Evolutionary conservation across 2,888 invertebrate genomes (phyloP).

Genomic region (Epistrophe eligans): DNA sequence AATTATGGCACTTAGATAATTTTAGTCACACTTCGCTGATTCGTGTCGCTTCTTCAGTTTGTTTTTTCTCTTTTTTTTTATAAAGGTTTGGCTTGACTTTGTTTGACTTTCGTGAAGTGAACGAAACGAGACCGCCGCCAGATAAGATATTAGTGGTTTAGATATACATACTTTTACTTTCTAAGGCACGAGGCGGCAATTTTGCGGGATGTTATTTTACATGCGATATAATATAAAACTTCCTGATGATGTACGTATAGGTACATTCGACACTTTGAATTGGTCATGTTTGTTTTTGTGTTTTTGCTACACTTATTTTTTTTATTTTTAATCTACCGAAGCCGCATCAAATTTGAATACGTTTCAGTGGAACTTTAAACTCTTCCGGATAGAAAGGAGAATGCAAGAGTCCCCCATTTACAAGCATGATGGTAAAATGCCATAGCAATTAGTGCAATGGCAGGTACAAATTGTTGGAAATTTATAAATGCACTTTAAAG

Average conservation of each 20-base stretch:
- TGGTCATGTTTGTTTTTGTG: constrained; percentile 31
- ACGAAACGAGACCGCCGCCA: constrained; percentile 46
- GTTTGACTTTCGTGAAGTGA: constrained; percentile 65
- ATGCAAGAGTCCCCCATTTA: neutral
- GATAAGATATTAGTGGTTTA: constrained; percentile 43
- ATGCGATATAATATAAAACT: constrained; percentile 58
- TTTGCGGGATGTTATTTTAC: constrained; percentile 57
- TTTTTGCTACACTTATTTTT: neutral
- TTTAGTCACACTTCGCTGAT: constrained; percentile 71
- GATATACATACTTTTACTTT: constrained; percentile 74
- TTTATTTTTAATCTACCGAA: neutral
- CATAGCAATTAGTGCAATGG: constrained; percentile 39
- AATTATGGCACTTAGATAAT: constrained; percentile 72
- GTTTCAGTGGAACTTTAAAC: constrained; percentile 20
- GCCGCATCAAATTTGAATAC: constrained; percentile 63
- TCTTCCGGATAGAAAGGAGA: constrained; percentile 71
- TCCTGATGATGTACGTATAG: constrained; percentile 40
- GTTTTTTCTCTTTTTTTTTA: neutral
- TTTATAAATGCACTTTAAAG: constrained; percentile 14
- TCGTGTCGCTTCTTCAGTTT: constrained; percentile 60
- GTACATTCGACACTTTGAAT: constrained; percentile 58
- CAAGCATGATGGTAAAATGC: neutral
- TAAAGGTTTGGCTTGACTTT: constrained; percentile 18
- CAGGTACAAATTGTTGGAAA: constrained; percentile 37
- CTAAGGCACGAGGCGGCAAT: constrained; percentile 51